Evolutionary conservation across 2,113 vertebrate species (phyloP).

Genomic region (Ictidomys tridecemlineatus): DNA sequence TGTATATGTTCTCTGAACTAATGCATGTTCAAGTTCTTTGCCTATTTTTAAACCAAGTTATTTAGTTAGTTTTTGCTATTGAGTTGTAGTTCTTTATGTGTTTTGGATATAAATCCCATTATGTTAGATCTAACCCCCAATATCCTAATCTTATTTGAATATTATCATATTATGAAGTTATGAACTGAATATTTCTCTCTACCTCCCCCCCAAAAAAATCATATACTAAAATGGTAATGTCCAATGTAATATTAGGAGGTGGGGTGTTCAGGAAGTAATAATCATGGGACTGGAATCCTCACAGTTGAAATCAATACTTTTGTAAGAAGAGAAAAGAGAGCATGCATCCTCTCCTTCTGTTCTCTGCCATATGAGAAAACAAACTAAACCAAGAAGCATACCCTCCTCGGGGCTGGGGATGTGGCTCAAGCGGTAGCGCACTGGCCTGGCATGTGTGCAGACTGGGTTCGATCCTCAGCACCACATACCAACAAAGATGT

Average conservation of each 20-base stretch:
- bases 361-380: not conserved
- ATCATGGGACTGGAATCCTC: not conserved
- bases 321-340: not conserved
- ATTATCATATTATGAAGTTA: not conserved
- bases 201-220: too few relatives aligned
- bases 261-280: not conserved
- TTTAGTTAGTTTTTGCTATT: not conserved
- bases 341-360: not conserved
- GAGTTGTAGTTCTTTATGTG: not conserved
- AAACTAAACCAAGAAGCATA: not conserved
- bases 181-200: too few relatives aligned
- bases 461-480: too few relatives aligned
- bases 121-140: not conserved
- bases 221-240: too few relatives aligned
- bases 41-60: too few relatives aligned
- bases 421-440: too few relatives aligned
- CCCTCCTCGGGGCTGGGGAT: too few relatives aligned
- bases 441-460: too few relatives aligned
- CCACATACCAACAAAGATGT: too few relatives aligned
- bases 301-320: not conserved
- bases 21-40: too few relatives aligned
- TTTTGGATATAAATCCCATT: not conserved
- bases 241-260: too few relatives aligned
- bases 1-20: too few relatives aligned
- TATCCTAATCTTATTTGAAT: not conserved